phyloP scores from a whole-genome alignment of 2,113 vertebrate species.

The Phrynosoma platyrhinos region DNA sequence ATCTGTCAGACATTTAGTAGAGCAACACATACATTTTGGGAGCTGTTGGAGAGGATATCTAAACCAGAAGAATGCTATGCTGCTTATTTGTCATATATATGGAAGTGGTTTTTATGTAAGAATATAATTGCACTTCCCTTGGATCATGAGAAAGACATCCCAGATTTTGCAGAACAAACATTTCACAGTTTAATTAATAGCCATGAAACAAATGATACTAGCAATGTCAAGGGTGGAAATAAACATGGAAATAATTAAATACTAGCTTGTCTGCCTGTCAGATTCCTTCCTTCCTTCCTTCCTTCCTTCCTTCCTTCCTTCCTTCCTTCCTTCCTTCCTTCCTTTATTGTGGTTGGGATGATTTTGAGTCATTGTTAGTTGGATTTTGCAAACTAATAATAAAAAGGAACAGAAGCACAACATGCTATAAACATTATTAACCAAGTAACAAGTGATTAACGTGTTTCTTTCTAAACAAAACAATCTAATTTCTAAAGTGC shows the following conservation, averaged over 20 bases:
- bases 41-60: not conserved
- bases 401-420: not conserved
- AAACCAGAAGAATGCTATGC: no score
- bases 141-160: not conserved
- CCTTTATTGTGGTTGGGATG: no score
- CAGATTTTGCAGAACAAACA: not conserved
- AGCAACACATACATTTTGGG: not conserved
- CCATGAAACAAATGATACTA: not conserved
- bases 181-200: not conserved
- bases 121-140: not conserved
- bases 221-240: not conserved
- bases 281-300: not conserved
- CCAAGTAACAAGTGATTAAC: not conserved
- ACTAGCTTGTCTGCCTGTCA: not conserved
- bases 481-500: no score
- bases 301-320: no score
- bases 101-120: constrained; percentile 37
- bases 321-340: no score
- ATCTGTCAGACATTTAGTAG: constrained; percentile 13
- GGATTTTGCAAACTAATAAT: not conserved
- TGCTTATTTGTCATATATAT: constrained; percentile 7
- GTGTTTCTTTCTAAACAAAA: no score
- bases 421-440: not conserved
- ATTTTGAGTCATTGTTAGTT: no score
- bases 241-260: not conserved